phyloP scores from a whole-genome alignment of 2,113 vertebrate species.

The Plestiodon gilberti region DNA sequence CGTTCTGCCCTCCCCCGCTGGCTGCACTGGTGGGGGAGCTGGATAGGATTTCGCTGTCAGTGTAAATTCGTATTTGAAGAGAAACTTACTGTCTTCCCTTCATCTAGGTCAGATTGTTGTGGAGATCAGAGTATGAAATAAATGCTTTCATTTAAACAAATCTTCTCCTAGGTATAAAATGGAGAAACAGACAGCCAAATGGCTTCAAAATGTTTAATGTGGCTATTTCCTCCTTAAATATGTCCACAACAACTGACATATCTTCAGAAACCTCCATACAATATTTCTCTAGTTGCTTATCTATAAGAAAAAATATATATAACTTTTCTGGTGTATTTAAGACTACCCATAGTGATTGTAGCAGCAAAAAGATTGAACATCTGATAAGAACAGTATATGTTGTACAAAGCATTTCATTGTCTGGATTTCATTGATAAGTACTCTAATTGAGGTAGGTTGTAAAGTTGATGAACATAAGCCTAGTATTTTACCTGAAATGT shows the following conservation, averaged over 20 bases:
- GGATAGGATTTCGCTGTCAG: too few species aligned
- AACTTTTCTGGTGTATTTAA: not conserved
- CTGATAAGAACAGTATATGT: not conserved
- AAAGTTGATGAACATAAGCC: not conserved
- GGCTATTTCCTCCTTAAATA: too few species aligned
- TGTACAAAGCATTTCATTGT: not conserved
- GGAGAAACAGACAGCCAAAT: too few species aligned
- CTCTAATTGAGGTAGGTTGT: not conserved
- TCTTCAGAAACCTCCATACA: not conserved
- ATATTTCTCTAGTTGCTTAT: not conserved
- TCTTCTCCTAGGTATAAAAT: not conserved
- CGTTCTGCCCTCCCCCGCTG: too few species aligned
- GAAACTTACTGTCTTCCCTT: slow-evolving; percentile 16
- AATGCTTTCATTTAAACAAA: not conserved
- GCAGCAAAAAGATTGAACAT: not conserved
- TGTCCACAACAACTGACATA: not conserved
- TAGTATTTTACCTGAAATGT: not conserved
- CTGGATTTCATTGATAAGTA: not conserved
- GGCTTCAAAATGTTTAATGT: too few species aligned
- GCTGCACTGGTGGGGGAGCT: too few species aligned
- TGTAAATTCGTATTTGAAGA: not conserved
- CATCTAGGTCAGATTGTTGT: not conserved
- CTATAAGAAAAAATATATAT: not conserved
- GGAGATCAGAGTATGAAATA: not conserved
- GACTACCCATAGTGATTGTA: too few species aligned